phyloP scores from a whole-genome alignment of 2,797 vertebrate genomes.

The Paratrypauchen microcephalus region DNA sequence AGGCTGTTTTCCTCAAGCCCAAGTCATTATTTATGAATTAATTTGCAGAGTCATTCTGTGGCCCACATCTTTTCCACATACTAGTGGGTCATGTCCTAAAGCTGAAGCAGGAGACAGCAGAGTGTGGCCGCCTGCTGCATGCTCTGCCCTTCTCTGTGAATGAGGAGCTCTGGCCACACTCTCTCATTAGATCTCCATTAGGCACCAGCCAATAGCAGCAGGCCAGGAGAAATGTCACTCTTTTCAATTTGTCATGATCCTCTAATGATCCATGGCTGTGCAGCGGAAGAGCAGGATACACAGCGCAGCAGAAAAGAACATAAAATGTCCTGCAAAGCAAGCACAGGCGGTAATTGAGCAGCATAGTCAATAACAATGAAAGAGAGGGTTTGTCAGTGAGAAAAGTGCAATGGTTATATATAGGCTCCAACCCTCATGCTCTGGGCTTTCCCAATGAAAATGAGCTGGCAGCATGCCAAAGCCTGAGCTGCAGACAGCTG shows the following conservation, averaged over 20 bases:
- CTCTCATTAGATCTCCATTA: conserved; percentile 67
- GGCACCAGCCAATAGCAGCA: conserved; percentile 47
- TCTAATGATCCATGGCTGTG: conserved; percentile 40
- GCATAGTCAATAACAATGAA: conserved; percentile 70
- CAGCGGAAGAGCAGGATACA: conserved; percentile 37
- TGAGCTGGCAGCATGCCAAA: conserved; percentile 63
- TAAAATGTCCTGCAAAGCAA: conserved; percentile 50
- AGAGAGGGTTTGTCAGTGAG: conserved; percentile 67
- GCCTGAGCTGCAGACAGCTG: conserved; percentile 59
- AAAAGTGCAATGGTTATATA: conserved; percentile 70
- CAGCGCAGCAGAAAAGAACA: conserved; percentile 36
- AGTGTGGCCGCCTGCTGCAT: conserved; percentile 49
- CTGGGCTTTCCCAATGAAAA: conserved; percentile 75
- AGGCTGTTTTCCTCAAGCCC: conserved; percentile 1
- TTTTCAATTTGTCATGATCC: conserved; percentile 51
- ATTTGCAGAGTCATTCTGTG: conserved; percentile 78
- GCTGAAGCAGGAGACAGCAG: conserved; percentile 65
- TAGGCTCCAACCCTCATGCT: conserved; percentile 67
- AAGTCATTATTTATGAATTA: conserved; percentile 81
- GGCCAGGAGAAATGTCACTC: conserved; percentile 43
- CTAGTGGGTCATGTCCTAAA: conserved; percentile 76
- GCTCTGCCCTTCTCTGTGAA: conserved; percentile 54
- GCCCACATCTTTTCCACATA: conserved; percentile 78
- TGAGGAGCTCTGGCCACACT: conserved; percentile 57
- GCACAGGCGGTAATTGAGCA: conserved; percentile 60